Base-by-base conservation (phyloP, 2,888 invertebrate species). In the Oxycera nigricornis region DNA sequence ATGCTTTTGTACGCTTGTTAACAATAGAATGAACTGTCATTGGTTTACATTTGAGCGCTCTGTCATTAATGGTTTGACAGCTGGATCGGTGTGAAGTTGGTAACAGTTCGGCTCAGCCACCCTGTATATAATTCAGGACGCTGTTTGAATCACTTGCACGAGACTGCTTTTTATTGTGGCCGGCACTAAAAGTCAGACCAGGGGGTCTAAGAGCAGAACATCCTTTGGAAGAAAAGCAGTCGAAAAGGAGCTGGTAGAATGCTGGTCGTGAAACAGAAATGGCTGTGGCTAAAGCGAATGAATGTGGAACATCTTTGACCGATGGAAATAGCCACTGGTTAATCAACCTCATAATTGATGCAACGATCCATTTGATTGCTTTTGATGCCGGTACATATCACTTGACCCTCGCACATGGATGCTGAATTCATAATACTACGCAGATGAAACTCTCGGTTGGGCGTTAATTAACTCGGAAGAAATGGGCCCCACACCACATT, bases 301-400 rank as follows among this genome's bases (percentile, higher is more conserved):
- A 17, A 30, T 72, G 70, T 46, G 35, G 57, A 67, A 28, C 74
- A 67, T 20, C 62, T 67, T 67, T 67, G 72, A 73, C 74, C 68
- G 65, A 76, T 2, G 9, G 24, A 73, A 76, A 74, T 41, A 55
- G 76, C 59, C 30, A 61, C 76, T 74, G 73, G 73, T 76, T 73
- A 74, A 73, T 76, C 76, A 74, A 76, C 73, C 74, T 73, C 68
- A 70, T 74, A 74, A 74, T 74, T 74, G 73, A 73, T 76, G 68
- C 67, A 72, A 76, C 72, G 65, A 65, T 57, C 46, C 75, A 46
- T 68, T 59, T 55, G 50, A 20, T 62, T 20, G 9, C 62, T 39
- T 35, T 22, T n/a, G n/a, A n/a, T n/a, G n/a, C n/a, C n/a, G n/a
- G n/a, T n/a, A n/a, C n/a, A n/a, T n/a, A n/a, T n/a, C n/a, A n/a